These are phyloP conservation scores for Magallana angulata DNA, from an alignment of 1,140 invertebrate species.

Conservation along the genomic window DNA sequence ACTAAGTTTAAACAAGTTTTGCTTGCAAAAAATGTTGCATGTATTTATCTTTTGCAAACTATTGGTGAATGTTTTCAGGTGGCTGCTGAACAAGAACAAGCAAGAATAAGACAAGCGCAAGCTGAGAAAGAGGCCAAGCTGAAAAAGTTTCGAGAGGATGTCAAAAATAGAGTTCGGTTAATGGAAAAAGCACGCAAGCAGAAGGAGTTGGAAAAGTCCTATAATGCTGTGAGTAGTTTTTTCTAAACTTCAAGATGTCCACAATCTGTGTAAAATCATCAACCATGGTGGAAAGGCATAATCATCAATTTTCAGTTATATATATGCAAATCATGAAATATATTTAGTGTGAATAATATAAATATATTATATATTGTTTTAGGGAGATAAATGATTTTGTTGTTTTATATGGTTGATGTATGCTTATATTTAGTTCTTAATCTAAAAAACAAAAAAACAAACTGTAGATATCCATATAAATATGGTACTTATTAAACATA, in stretches of 20 bases:
- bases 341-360: neutral
- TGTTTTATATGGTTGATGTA: neutral
- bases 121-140: conserved; percentile 68
- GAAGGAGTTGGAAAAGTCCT: conserved; percentile 64
- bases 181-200: conserved; percentile 64
- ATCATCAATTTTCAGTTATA: no score
- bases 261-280: no score
- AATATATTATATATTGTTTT: neutral
- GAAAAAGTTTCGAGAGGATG: conserved; percentile 68
- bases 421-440: neutral
- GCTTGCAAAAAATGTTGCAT: no score
- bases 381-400: neutral
- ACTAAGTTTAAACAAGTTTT: no score
- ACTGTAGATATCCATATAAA: neutral
- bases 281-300: no score
- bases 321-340: no score
- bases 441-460: neutral
- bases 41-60: no score
- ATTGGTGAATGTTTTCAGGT: conserved; percentile 39
- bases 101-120: conserved; percentile 60
- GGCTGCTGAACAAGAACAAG: conserved; percentile 66
- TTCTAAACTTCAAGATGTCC: neutral
- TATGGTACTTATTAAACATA: neutral
- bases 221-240: conserved; percentile 56
- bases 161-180: conserved; percentile 65